Conservation (phyloP, 1,140 invertebrate species). For the Geopemphigus sp. region DNA sequence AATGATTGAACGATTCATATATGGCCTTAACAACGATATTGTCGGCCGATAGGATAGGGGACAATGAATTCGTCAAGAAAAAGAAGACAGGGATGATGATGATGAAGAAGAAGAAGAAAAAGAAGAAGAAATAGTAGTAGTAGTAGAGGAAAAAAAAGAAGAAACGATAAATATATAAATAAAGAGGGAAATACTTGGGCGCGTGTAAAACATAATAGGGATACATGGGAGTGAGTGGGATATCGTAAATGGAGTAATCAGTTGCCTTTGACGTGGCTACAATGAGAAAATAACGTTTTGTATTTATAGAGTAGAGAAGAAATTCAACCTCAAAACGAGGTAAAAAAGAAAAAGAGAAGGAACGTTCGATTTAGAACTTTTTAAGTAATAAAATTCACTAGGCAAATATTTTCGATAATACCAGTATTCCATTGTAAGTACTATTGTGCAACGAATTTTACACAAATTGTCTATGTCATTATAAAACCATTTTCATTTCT, state of each 20-base stretch:
- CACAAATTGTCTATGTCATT: not conserved
- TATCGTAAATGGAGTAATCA: constrained; percentile 44
- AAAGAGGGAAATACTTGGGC: constrained; percentile 6
- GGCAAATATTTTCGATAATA: not conserved
- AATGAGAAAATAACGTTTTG: constrained; percentile 21
- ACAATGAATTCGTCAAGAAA: not conserved
- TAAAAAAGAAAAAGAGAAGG: constrained; percentile 13
- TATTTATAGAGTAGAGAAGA: not conserved
- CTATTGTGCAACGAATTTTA: not conserved
- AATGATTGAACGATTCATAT: not conserved
- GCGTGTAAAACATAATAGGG: not conserved
- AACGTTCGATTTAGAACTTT: not conserved
- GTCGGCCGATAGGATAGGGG: not conserved
- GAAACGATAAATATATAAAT: constrained; percentile 1
- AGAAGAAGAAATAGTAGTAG: too few relatives aligned
- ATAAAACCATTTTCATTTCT: too few relatives aligned
- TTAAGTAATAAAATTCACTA: constrained; percentile 18
- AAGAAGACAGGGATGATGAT: too few relatives aligned
- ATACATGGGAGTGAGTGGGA: not conserved
- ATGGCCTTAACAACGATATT: not conserved
- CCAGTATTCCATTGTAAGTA: not conserved
- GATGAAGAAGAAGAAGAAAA: too few relatives aligned
- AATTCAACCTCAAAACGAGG: not conserved
- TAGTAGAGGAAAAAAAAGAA: not conserved
- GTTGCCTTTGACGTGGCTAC: not conserved